Evolutionary conservation across 1,140 invertebrate species (phyloP), one percentile per base, ranked within the genome.

Genomic region (Diploscapter pachys): DNA sequence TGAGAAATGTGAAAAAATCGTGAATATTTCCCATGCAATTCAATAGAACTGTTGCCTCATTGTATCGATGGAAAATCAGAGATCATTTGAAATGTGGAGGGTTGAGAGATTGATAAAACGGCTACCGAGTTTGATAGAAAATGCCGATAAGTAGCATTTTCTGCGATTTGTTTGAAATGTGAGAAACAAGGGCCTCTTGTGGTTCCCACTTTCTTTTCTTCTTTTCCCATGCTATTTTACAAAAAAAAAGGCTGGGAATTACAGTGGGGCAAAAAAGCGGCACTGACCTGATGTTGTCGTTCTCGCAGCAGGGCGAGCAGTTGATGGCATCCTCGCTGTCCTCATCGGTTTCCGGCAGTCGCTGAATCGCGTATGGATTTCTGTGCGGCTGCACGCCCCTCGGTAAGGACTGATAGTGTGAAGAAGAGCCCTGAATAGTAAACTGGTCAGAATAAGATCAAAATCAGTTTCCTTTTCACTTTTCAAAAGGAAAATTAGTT

Each of bases 291-390:
- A 80, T 59, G 65, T 79, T 81, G 4, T 75, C 56, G 63, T 79
- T 76, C 8, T 82, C 76, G 66, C 81, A 82, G 57, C 81, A 82
- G 57, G 78, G 80, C 4, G 74, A 78, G 61, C 80, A 81, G 51
- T 81, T 78, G 48, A 80, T 79, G 11, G 75, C 78, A 4, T 80
- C 79, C 9, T 75, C 78, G 4, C 64, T 61, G 2, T 77, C 78
- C 57, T 80, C 79, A 31, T 54, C 66, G 31, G 31, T 31, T 63
- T 53, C 55, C 5, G 56, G 52, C 9, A 54, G 59, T 75, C 72
- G 9, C 63, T 57, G 68, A n/a, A 52, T 54, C 48, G 71, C 72
- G 48, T 69, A 74, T n/a, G 73, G 73, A 69, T 74, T 74, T 49
- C 73, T 65, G 59, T 74, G 73, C 31, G 73, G 73, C 61, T 74